Evolutionary conservation across 64 coral and sea anemone species (phyloP).

Genomic region (Montipora sp.): DNA sequence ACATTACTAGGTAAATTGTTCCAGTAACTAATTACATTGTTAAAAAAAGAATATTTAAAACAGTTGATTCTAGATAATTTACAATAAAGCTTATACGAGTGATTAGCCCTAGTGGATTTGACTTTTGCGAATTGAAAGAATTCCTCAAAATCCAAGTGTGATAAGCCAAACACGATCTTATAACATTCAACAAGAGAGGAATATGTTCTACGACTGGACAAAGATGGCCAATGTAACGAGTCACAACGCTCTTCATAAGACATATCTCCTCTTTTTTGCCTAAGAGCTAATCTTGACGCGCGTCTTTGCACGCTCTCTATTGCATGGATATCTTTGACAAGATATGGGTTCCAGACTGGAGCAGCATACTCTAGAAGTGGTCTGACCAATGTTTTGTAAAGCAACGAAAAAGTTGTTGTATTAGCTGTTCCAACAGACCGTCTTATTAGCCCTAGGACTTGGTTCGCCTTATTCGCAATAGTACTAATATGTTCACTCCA

Average conservation of each 20-base stretch:
- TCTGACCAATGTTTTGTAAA: not conserved
- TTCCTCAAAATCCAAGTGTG: not conserved
- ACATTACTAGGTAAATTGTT: no score
- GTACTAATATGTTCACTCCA: no score
- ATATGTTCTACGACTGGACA: constrained; percentile 35
- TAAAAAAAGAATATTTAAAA: constrained; percentile 4
- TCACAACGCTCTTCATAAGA: constrained; percentile 51
- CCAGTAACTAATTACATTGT: no score
- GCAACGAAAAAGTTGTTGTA: no score
- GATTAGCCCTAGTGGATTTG: constrained; percentile 16
- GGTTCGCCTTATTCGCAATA: no score
- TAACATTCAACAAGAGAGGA: constrained; percentile 45
- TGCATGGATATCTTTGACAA: not conserved
- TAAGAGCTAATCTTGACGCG: constrained; percentile 9
- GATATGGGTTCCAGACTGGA: constrained; percentile 23
- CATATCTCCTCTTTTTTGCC: constrained; percentile 49
- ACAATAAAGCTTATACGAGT: constrained; percentile 21
- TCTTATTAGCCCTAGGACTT: no score
- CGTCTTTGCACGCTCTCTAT: constrained; percentile 5
- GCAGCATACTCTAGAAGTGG: constrained; percentile 24
- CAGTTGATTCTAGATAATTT: constrained; percentile 24
- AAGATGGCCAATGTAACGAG: constrained; percentile 41
- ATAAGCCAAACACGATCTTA: not conserved
- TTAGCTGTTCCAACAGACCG: no score
- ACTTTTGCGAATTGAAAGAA: constrained; percentile 1